A percentile compares a stretch with the other conserved stretches of the same genome.
Conservation (phyloP, 2,888 invertebrate species). For the Mythimna impura region DNA sequence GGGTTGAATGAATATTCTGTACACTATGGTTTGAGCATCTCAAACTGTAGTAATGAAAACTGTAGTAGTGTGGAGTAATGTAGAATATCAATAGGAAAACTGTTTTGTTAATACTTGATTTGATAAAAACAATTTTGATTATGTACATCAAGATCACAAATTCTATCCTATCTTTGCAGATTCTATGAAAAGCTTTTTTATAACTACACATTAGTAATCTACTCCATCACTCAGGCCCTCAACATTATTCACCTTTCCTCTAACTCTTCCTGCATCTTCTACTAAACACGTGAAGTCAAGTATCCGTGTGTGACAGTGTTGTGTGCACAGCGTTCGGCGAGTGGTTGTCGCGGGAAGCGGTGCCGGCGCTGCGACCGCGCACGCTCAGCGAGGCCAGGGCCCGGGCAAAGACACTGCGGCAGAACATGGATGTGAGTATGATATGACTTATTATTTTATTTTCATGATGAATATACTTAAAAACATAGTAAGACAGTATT, state of each 20-base stretch:
- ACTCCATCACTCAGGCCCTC: conserved; percentile 27
- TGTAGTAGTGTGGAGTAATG: not conserved
- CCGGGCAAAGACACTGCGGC: conserved; percentile 77
- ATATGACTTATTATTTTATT: not conserved
- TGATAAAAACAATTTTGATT: not conserved
- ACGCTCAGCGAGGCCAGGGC: conserved; percentile 80
- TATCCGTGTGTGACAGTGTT: conserved; percentile 66
- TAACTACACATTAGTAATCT: not conserved
- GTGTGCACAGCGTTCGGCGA: conserved; percentile 86
- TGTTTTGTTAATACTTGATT: not conserved
- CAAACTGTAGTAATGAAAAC: not conserved
- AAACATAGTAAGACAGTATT: not conserved
- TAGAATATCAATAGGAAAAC: not conserved
- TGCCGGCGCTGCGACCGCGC: conserved; percentile 81
- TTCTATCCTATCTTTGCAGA: not conserved
- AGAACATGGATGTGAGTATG: conserved; percentile 84
- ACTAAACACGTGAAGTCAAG: conserved; percentile 37
- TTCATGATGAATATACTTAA: too few relatives aligned
- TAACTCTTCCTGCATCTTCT: conserved; percentile 26
- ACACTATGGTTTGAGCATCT: not conserved
- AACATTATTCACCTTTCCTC: conserved; percentile 17
- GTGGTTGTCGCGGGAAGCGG: conserved; percentile 86
- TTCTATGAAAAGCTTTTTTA: not conserved
- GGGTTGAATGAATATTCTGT: not conserved
- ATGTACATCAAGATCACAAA: too few relatives aligned